Conservation (phyloP, 1,140 invertebrate genomes). For the Drosophila watanabei region DNA sequence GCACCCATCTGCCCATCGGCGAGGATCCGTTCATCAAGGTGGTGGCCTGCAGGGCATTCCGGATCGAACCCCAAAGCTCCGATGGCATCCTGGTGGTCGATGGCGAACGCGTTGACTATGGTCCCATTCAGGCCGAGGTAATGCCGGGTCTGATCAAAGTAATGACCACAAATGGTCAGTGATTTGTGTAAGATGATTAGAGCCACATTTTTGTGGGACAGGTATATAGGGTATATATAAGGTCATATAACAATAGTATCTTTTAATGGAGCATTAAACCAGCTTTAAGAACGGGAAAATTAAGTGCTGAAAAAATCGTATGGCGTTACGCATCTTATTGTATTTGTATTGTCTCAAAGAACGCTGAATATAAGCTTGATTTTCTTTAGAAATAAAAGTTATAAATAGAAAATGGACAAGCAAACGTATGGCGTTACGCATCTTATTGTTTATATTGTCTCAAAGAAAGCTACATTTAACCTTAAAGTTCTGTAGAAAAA, state of each 20-base stretch:
- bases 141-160: conserved; percentile 92
- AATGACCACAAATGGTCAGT: conserved; percentile 87
- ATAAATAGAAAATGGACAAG: not conserved
- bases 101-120: conserved; percentile 94
- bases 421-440: not conserved
- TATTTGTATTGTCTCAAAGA: not conserved
- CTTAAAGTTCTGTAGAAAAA: not conserved
- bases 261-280: not conserved
- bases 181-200: not conserved
- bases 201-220: not conserved
- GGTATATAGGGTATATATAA: not conserved
- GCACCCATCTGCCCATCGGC: conserved; percentile 89
- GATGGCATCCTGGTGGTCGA: conserved; percentile 94
- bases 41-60: conserved; percentile 94
- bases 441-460: not conserved
- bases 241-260: not conserved
- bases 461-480: not conserved
- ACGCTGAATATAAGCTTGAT: not conserved
- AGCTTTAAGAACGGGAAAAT: not conserved
- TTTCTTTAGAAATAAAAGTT: not conserved
- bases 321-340: not conserved
- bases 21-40: conserved; percentile 88
- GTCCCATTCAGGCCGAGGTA: conserved; percentile 94
- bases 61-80: conserved; percentile 92
- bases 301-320: not conserved